Conservation (phyloP, 2,888 invertebrate genomes). For the Beris chalybata region DNA sequence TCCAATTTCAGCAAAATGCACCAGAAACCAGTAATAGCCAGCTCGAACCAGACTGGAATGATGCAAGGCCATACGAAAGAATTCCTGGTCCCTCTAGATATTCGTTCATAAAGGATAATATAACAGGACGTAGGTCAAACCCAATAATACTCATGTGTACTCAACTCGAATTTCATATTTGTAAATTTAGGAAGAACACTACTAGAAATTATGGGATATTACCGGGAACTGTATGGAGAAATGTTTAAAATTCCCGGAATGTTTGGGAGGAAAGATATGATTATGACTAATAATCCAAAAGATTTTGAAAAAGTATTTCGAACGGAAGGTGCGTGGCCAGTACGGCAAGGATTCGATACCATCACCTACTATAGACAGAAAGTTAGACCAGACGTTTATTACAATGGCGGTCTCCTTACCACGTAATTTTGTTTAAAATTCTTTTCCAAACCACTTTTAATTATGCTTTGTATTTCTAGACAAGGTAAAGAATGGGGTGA, state of each 20-base stretch:
- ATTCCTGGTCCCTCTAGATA: constrained; percentile 48
- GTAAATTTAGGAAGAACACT: constrained; percentile 36
- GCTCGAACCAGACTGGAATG: constrained; percentile 45
- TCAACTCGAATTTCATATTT: too few relatives aligned
- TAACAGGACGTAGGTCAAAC: constrained; percentile 44
- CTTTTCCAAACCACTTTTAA: background rate
- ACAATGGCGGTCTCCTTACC: constrained; percentile 48
- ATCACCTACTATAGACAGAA: constrained; percentile 55
- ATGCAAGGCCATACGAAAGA: constrained; percentile 44
- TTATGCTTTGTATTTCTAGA: constrained; percentile 46
- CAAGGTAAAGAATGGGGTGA: constrained; percentile 70
- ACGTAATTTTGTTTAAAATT: constrained; percentile 43
- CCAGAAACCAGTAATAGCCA: background rate
- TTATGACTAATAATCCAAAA: constrained; percentile 59
- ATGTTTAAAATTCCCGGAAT: constrained; percentile 56
- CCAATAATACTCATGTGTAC: too few relatives aligned
- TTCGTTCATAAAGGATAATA: constrained; percentile 40
- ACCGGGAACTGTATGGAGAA: constrained; percentile 52
- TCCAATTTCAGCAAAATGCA: too few relatives aligned
- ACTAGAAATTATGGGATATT: constrained; percentile 44
- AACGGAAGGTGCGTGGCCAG: constrained; percentile 58
- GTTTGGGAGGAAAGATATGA: constrained; percentile 48
- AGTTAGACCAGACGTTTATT: constrained; percentile 53
- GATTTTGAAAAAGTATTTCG: constrained; percentile 57
- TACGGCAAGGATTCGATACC: constrained; percentile 54